phyloP scores from a whole-genome alignment of 2,888 invertebrate species.

The Eumacrocentrus americanus region DNA sequence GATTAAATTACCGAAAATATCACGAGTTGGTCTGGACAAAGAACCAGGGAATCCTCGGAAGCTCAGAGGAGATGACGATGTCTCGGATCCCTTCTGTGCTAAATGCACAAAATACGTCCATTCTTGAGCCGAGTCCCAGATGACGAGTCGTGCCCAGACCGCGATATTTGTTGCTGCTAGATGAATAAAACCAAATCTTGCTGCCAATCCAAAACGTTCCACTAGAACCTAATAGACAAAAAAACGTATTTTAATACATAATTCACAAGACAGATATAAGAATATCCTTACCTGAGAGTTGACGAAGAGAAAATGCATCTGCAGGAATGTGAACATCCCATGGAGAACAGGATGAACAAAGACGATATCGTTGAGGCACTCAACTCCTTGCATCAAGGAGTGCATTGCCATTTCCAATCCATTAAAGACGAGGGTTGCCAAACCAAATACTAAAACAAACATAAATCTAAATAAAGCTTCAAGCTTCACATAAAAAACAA shows the following conservation, averaged over 20 bases:
- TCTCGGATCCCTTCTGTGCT: conserved; percentile 54
- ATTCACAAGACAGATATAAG: neutral
- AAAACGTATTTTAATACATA: neutral
- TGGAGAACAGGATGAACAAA: conserved; percentile 66
- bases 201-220: conserved; percentile 63
- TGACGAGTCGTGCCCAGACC: conserved; percentile 64
- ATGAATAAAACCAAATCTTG: conserved; percentile 65
- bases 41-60: conserved; percentile 61
- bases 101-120: conserved; percentile 64
- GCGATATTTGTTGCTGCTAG: conserved; percentile 65
- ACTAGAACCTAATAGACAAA: conserved; percentile 60
- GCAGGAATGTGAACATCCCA: conserved; percentile 65
- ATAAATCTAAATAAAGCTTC: no score
- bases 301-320: conserved; percentile 67
- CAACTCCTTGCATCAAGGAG: conserved; percentile 63
- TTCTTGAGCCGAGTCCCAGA: conserved; percentile 65
- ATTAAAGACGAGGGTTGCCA: conserved; percentile 65
- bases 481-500: no score
- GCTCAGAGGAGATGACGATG: conserved; percentile 58
- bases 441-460: conserved; percentile 67
- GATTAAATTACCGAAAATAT: conserved; percentile 48
- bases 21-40: conserved; percentile 53
- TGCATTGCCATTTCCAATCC: conserved; percentile 67
- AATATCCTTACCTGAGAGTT: conserved; percentile 63
- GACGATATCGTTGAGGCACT: conserved; percentile 62